Conservation (phyloP, 1,140 invertebrate species). For the Rhopalosiphum padi region DNA sequence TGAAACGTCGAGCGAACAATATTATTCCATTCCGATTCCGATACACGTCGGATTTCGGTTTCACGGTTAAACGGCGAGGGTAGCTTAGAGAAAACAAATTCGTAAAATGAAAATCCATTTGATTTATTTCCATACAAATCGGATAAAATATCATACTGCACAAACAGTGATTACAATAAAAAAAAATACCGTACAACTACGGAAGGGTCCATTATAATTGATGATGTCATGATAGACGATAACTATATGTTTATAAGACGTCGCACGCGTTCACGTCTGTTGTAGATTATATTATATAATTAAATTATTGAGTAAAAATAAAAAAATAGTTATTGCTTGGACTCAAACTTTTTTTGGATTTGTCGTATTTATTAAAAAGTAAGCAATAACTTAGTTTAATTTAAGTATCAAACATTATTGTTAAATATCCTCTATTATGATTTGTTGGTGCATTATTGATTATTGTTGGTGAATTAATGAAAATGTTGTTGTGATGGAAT, state of each 20-base stretch:
- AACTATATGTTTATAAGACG: background rate
- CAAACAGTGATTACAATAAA: slow-evolving; percentile 14
- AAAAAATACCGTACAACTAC: background rate
- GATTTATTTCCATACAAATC: slow-evolving; percentile 4
- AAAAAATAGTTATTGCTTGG: no score
- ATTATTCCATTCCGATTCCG: background rate
- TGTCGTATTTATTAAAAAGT: background rate
- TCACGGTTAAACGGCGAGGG: background rate
- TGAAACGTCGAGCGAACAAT: background rate
- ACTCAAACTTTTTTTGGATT: background rate
- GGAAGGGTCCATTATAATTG: background rate
- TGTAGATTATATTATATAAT: background rate
- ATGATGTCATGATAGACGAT: background rate
- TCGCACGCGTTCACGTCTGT: background rate
- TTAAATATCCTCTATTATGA: no score
- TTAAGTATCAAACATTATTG: background rate
- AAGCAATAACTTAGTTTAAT: background rate
- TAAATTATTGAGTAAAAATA: background rate
- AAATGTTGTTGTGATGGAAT: background rate
- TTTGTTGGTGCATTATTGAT: background rate
- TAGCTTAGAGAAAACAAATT: background rate
- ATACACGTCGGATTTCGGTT: slow-evolving; percentile 37
- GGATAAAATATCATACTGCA: background rate
- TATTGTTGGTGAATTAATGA: background rate
- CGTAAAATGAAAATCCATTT: background rate